Evolutionary conservation across 2,113 vertebrate genomes (phyloP).

Genomic region (Tympanuchus pallidicinctus): DNA sequence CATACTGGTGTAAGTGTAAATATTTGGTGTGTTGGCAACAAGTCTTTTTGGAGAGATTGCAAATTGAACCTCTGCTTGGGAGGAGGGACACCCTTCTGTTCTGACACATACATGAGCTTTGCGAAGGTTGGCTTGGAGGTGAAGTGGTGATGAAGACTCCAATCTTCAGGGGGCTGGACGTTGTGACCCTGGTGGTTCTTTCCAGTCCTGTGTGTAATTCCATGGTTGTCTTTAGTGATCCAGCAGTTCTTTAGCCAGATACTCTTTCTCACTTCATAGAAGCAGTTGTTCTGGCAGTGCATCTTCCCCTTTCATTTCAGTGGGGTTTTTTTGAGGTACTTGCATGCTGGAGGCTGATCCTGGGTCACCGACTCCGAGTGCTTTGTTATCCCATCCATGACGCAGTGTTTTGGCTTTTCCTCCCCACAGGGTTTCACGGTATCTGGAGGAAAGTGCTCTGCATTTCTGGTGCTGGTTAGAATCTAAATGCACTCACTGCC

Average conservation of each 20-base stretch:
- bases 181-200: constrained; percentile 44
- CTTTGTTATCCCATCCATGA: neutral
- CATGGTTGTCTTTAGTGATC: constrained; percentile 68
- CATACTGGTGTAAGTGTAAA: constrained; percentile 34
- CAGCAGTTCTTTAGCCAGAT: constrained; percentile 63
- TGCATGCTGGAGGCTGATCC: neutral
- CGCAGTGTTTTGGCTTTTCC: neutral
- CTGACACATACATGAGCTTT: neutral
- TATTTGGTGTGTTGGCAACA: constrained; percentile 33
- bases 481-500: neutral
- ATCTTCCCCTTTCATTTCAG: neutral
- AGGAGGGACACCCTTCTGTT: constrained; percentile 41
- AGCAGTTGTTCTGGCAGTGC: neutral
- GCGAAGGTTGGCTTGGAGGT: constrained; percentile 49
- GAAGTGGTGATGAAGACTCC: constrained; percentile 61
- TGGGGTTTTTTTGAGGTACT: constrained; percentile 30
- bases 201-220: neutral
- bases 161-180: constrained; percentile 4
- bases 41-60: constrained; percentile 31
- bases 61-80: constrained; percentile 52
- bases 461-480: constrained; percentile 40
- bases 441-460: constrained; percentile 23
- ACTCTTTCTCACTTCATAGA: neutral
- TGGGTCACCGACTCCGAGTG: neutral
- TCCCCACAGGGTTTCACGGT: neutral